phyloP scores from a whole-genome alignment of 1,140 invertebrate species.

The Maniola jurtina region DNA sequence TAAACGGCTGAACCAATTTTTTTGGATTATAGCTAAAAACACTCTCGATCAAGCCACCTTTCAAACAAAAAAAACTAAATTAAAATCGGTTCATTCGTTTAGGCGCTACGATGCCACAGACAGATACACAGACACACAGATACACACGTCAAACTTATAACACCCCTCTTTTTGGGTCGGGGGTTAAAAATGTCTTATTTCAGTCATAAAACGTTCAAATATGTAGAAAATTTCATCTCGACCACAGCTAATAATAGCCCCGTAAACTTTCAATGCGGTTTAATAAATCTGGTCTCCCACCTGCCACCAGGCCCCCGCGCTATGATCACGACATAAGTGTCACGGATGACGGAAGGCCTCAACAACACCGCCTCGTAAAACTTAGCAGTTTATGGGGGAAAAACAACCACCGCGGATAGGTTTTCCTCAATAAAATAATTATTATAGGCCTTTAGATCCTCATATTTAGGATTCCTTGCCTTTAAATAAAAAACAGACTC shows the following conservation, averaged over 20 bases:
- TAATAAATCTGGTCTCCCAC: conserved; percentile 35
- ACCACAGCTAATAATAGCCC: background rate
- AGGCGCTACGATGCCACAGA: too few relatives aligned
- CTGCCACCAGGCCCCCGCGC: conserved; percentile 28
- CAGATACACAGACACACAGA: too few relatives aligned
- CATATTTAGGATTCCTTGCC: conserved; percentile 9
- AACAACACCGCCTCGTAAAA: conserved; percentile 40
- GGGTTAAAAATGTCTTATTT: too few relatives aligned
- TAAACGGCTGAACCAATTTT: too few relatives aligned
- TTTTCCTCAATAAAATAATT: background rate
- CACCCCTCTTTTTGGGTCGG: too few relatives aligned
- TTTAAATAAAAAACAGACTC: too few relatives aligned
- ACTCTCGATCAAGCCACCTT: too few relatives aligned
- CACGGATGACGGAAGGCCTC: conserved; percentile 22
- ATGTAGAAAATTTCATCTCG: background rate
- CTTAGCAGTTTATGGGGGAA: conserved; percentile 55
- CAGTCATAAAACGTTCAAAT: too few relatives aligned
- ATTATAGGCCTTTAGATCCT: conserved; percentile 23
- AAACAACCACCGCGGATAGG: conserved; percentile 38
- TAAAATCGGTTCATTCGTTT: too few relatives aligned
- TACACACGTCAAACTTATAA: too few relatives aligned
- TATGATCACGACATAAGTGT: conserved; percentile 31
- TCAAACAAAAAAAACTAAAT: too few relatives aligned
- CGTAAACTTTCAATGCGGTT: conserved; percentile 8
- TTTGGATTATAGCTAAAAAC: too few relatives aligned